Conservation (phyloP, 2,113 vertebrate genomes). For the Andinoacara biseriatus region DNA sequence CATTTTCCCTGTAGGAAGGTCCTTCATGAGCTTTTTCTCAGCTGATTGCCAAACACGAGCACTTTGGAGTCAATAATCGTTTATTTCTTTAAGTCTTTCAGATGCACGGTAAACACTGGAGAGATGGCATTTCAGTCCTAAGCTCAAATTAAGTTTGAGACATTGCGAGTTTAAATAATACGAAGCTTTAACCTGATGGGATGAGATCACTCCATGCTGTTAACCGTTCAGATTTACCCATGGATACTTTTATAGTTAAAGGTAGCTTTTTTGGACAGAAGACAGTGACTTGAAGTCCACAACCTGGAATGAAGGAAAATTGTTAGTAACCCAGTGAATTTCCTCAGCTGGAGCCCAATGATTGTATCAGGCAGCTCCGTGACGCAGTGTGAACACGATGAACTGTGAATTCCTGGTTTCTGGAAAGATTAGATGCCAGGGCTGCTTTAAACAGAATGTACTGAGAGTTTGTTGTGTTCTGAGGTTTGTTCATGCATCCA, state of each 20-base stretch:
- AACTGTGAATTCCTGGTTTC: slow-evolving; percentile 16
- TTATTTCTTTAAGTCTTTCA: background rate
- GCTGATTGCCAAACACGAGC: slow-evolving; percentile 23
- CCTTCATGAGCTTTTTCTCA: background rate
- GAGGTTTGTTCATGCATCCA: slow-evolving; percentile 2
- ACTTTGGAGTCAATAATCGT: background rate
- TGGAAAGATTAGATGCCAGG: background rate
- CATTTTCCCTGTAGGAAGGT: background rate
- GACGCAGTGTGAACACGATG: background rate
- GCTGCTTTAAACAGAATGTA: slow-evolving; percentile 19
- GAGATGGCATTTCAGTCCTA: background rate
- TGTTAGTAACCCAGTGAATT: background rate
- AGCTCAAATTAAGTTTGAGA: background rate
- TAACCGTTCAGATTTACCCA: background rate
- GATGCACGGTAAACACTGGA: background rate
- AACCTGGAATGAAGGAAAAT: background rate
- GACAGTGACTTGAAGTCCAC: background rate
- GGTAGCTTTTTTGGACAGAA: too few relatives aligned
- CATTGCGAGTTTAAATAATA: background rate
- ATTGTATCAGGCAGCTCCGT: background rate
- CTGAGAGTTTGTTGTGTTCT: background rate
- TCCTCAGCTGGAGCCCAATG: slow-evolving; percentile 1
- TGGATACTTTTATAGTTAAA: background rate
- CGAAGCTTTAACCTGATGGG: background rate
- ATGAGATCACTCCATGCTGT: background rate